A percentile compares a stretch with the other conserved stretches of the same genome.
Conservation (phyloP, 2,113 vertebrate genomes). For the Puma concolor region DNA sequence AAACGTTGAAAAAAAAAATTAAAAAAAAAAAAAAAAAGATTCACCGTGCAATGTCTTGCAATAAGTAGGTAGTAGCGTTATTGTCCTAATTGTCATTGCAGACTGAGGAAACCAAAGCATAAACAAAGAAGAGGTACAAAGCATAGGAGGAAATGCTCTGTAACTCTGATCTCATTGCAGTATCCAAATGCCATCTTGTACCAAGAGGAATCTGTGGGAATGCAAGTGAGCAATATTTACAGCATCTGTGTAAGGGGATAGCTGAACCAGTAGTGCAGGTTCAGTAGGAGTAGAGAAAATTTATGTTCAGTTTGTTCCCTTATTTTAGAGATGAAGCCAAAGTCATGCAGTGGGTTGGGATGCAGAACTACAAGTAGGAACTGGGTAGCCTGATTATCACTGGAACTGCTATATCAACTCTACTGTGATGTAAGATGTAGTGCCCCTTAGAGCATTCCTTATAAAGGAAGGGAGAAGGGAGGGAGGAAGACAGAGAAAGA, state of each 20-base stretch:
- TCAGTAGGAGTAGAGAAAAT: background rate
- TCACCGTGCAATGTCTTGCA: background rate
- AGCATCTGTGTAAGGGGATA: background rate
- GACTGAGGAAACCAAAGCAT: background rate
- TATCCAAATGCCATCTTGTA: background rate
- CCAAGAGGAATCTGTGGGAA: background rate
- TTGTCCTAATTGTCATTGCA: background rate
- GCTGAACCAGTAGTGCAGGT: background rate
- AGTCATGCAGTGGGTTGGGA: background rate
- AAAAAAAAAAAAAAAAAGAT: too few species aligned
- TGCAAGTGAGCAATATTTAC: background rate
- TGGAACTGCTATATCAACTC: background rate
- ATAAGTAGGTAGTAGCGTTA: background rate
- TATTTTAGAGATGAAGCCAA: background rate
- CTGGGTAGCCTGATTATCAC: background rate
- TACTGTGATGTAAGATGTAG: background rate
- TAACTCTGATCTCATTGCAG: background rate
- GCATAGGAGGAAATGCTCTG: background rate
- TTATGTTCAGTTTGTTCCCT: background rate
- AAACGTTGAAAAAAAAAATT: too few species aligned
- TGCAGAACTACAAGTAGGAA: background rate
- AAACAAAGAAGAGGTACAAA: background rate
- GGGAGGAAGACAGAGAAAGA: fast-evolving
- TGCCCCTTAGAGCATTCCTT: background rate
- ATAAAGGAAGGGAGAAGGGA: background rate